A percentile compares a stretch with the other conserved stretches of the same genome.
Conservation (phyloP, 2,797 vertebrate genomes). For the Huso huso region DNA sequence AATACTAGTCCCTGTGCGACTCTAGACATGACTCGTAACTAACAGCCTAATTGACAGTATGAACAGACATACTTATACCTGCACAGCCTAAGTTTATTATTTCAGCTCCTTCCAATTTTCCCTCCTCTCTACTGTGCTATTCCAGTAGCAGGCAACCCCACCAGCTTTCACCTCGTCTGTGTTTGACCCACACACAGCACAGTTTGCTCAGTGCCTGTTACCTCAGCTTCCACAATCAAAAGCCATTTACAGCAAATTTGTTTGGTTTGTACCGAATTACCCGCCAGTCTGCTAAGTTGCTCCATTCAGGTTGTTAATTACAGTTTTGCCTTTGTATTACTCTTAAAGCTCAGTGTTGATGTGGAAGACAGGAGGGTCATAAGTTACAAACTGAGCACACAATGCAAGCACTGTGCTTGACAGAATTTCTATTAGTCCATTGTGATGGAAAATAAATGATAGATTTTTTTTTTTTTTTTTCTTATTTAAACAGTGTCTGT, state of each 20-base stretch:
- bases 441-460: constrained; percentile 52
- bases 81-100: no score
- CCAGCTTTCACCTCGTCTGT: neutral
- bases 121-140: neutral
- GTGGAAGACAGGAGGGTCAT: constrained; percentile 30
- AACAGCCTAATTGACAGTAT: no score
- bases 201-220: constrained; percentile 8
- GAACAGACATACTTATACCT: no score
- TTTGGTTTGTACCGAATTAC: constrained; percentile 41
- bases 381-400: constrained; percentile 26
- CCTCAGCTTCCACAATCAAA: constrained; percentile 28
- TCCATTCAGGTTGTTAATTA: constrained; percentile 35
- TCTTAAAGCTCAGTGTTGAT: constrained; percentile 35
- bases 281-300: constrained; percentile 31
- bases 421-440: constrained; percentile 41
- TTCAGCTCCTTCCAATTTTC: neutral
- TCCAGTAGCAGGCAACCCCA: neutral
- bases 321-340: constrained; percentile 37
- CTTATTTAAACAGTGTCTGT: constrained; percentile 51
- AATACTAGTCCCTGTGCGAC: no score
- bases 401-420: constrained; percentile 19
- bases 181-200: neutral
- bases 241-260: constrained; percentile 38
- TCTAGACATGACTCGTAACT: no score
- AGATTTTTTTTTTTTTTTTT: constrained; percentile 34